phyloP scores from a whole-genome alignment of 2,113 vertebrate genomes.

The Malurus melanocephalus region DNA sequence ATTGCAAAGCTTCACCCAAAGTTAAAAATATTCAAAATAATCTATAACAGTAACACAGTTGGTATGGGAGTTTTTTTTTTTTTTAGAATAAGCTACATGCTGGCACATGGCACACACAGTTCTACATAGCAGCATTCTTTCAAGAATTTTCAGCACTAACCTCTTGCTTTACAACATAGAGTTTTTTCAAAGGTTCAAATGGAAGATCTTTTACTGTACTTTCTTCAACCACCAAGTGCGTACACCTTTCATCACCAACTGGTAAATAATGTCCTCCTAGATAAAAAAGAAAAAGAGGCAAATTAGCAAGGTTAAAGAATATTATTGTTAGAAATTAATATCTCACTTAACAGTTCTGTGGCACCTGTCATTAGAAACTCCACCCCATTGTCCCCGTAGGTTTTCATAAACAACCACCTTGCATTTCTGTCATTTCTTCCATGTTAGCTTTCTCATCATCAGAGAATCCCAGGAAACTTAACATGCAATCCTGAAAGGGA shows the following conservation, averaged over 20 bases:
- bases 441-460: conserved; percentile 92
- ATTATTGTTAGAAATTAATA: not conserved
- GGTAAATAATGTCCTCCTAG: conserved; percentile 84
- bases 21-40: not conserved
- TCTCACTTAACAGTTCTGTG: not conserved
- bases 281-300: not conserved
- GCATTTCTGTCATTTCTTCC: conserved; percentile 96
- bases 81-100: not conserved
- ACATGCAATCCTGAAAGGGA: conserved; percentile 92
- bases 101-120: not conserved
- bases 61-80: not conserved
- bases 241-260: conserved; percentile 89
- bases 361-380: not conserved
- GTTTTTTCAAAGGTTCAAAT: conserved; percentile 81
- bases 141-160: conserved; percentile 66
- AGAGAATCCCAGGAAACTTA: conserved; percentile 94
- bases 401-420: conserved; percentile 75
- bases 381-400: not conserved
- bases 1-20: not conserved
- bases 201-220: conserved; percentile 90
- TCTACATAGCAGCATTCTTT: not conserved
- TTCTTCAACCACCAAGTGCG: conserved; percentile 94
- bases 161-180: conserved; percentile 96
- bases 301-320: not conserved
- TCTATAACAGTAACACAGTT: not conserved